phyloP scores from a whole-genome alignment of 2,888 invertebrate genomes.

The Tryphoninae sp. region DNA sequence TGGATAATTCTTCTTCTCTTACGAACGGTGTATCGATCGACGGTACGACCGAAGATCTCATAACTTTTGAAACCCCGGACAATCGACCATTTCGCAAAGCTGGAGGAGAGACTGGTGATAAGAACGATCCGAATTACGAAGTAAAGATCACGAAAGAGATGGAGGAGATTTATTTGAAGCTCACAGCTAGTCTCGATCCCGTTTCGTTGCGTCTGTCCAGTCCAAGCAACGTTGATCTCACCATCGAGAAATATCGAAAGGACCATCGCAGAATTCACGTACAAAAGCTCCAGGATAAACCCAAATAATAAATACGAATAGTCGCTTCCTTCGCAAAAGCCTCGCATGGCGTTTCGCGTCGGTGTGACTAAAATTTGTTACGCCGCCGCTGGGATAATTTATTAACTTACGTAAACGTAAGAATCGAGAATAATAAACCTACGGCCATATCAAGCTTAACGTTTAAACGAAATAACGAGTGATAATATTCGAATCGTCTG shows the following conservation, averaged over 20 bases:
- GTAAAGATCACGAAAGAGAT: slow-evolving; percentile 78
- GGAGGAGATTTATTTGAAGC: slow-evolving; percentile 79
- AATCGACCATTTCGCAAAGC: slow-evolving; percentile 65
- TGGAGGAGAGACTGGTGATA: slow-evolving; percentile 31
- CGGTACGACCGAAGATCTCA: slow-evolving; percentile 69
- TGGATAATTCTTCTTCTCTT: neutral
- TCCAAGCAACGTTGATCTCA: slow-evolving; percentile 72
- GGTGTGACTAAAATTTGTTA: neutral
- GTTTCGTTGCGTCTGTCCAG: slow-evolving; percentile 70
- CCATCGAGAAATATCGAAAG: slow-evolving; percentile 78
- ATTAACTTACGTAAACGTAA: neutral
- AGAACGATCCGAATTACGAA: slow-evolving; percentile 70
- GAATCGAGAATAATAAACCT: slow-evolving; percentile 9
- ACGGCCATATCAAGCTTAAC: slow-evolving; percentile 33
- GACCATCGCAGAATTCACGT: slow-evolving; percentile 74
- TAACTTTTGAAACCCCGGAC: slow-evolving; percentile 76
- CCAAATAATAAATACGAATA: slow-evolving; percentile 40
- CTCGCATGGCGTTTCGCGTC: neutral
- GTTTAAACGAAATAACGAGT: neutral
- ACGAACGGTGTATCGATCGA: neutral
- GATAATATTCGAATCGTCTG: neutral
- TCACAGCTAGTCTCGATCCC: slow-evolving; percentile 78
- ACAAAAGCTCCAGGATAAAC: slow-evolving; percentile 68
- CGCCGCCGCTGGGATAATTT: neutral
- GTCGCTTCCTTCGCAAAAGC: neutral